phyloP scores from a whole-genome alignment of 2,888 invertebrate species.

The Tortricodes alternella region DNA sequence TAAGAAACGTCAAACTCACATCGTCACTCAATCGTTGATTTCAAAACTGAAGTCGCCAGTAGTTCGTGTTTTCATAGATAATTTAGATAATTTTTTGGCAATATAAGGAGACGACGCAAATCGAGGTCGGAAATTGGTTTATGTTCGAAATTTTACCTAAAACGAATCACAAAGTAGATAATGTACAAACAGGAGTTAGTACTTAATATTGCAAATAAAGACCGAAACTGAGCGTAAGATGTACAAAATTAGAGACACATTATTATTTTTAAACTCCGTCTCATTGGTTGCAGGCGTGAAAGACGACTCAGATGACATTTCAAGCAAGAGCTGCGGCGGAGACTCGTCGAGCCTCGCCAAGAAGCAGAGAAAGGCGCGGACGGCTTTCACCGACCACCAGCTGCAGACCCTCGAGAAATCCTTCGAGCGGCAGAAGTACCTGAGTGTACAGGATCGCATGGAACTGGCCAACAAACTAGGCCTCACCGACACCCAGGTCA shows the following conservation, averaged over 20 bases:
- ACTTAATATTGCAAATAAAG: too few relatives aligned
- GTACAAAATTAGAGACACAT: constrained; percentile 4
- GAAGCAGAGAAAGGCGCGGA: constrained; percentile 97
- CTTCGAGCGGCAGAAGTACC: constrained; percentile 98
- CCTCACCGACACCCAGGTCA: constrained; percentile 99
- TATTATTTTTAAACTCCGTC: constrained; percentile 25
- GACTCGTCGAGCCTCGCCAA: constrained; percentile 86
- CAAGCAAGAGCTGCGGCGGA: constrained; percentile 78
- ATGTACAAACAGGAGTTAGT: too few relatives aligned
- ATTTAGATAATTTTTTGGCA: too few relatives aligned
- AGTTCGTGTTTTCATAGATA: too few relatives aligned
- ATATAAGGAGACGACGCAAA: too few relatives aligned
- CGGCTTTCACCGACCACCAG: constrained; percentile 99
- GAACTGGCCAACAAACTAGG: constrained; percentile 98
- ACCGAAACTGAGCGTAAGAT: too few relatives aligned
- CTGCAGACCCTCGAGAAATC: constrained; percentile 97
- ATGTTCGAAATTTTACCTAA: too few relatives aligned
- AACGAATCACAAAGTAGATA: too few relatives aligned
- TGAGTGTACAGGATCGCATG: constrained; percentile 98
- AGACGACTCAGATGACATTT: constrained; percentile 90
- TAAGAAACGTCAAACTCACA: too few relatives aligned
- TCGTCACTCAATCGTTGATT: too few relatives aligned
- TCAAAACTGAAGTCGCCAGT: too few relatives aligned
- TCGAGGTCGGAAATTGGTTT: too few relatives aligned
- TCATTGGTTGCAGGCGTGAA: constrained; percentile 86